A percentile compares a stretch with the other conserved stretches of the same genome.
phyloP scores from a whole-genome alignment of 1,140 invertebrate species.

The Lepidurus arcticus region DNA sequence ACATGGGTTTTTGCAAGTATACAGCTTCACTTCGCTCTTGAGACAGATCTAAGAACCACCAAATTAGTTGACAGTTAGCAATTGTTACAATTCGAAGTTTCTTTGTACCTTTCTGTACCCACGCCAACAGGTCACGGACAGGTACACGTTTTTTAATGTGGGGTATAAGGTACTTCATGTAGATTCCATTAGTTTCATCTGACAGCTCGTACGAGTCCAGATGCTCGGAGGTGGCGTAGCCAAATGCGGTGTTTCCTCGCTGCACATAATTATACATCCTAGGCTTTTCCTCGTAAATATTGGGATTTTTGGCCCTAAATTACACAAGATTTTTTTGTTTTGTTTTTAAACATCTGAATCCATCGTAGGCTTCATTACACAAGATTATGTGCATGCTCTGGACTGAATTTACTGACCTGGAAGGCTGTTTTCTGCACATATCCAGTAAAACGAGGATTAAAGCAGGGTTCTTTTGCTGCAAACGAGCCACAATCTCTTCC shows the following conservation, averaged over 20 bases:
- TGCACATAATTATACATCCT: conserved; percentile 27
- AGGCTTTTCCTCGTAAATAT: conserved; percentile 32
- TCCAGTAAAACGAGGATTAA: conserved; percentile 45
- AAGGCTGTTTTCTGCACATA: conserved; percentile 40
- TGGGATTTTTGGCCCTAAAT: conserved; percentile 34
- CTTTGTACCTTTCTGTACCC: conserved; percentile 29
- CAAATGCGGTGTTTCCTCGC: conserved; percentile 33
- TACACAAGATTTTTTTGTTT: neutral
- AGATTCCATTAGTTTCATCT: conserved; percentile 37
- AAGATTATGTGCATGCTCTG: neutral
- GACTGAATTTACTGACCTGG: neutral
- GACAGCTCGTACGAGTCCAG: conserved; percentile 35
- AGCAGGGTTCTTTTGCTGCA: conserved; percentile 42
- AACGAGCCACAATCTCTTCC: conserved; percentile 42
- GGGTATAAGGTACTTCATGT: conserved; percentile 35
- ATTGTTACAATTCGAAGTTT: neutral
- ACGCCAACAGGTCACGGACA: conserved; percentile 31
- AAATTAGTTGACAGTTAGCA: neutral
- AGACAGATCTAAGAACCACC: neutral
- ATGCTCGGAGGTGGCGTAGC: conserved; percentile 33
- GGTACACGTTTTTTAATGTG: conserved; percentile 30
- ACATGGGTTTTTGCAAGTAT: conserved; percentile 25
- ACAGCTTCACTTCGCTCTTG: neutral
- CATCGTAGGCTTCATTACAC: no score
- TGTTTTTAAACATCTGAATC: no score